Conservation (phyloP, 2,888 invertebrate species). For the Drosophila imparisetae region DNA sequence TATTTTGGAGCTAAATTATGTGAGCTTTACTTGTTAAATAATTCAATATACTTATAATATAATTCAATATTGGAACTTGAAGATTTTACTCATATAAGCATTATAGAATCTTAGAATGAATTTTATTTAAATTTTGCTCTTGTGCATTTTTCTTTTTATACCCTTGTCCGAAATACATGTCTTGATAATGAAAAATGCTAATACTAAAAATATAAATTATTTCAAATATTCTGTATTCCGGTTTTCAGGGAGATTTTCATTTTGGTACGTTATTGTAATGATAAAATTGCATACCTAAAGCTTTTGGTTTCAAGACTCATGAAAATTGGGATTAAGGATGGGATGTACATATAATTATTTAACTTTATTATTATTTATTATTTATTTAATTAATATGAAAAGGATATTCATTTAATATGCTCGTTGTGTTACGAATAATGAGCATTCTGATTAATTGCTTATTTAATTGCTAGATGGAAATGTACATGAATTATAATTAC, state of each 20-base stretch:
- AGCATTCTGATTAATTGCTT: constrained; percentile 1
- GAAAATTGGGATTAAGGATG: not conserved
- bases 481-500: constrained; percentile 5
- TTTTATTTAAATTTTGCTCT: not conserved
- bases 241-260: not conserved
- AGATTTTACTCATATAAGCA: not conserved
- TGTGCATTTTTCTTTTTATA: not conserved
- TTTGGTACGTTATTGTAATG: not conserved
- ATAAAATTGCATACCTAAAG: not conserved
- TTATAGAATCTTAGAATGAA: not conserved
- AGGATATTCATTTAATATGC: not conserved
- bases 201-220: too few relatives aligned
- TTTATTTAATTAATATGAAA: not conserved
- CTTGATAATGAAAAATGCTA: too few relatives aligned
- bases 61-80: not conserved
- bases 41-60: not conserved
- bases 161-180: too few relatives aligned
- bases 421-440: not conserved
- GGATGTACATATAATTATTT: not conserved
- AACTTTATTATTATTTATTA: not conserved
- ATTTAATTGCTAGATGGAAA: not conserved
- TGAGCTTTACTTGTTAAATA: too few relatives aligned
- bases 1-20: too few relatives aligned
- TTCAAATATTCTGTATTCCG: not conserved
- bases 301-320: too few relatives aligned